Conservation (phyloP, 2,797 vertebrate species). For the Falco berigora region DNA sequence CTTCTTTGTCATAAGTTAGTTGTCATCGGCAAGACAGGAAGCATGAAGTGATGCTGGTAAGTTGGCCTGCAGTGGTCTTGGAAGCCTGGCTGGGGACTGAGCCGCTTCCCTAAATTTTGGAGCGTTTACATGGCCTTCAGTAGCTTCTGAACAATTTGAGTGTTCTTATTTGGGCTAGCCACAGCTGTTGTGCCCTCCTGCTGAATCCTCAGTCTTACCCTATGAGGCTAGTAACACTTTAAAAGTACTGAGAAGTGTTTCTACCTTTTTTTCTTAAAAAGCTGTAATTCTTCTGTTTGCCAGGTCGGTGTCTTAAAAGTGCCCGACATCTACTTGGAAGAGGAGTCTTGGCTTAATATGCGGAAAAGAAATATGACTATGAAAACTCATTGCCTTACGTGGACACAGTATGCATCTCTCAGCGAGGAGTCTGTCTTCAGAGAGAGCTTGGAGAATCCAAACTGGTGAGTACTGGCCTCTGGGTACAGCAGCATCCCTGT, state of each 20-base stretch:
- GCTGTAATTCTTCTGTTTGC: background rate
- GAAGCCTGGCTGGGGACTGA: background rate
- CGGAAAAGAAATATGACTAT: conserved; percentile 59
- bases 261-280: background rate
- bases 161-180: background rate
- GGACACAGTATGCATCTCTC: conserved; percentile 54
- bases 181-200: background rate
- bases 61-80: conserved; percentile 20
- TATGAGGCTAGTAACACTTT: background rate
- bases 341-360: conserved; percentile 69
- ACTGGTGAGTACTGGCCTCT: conserved; percentile 47
- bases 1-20: background rate
- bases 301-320: conserved; percentile 69
- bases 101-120: background rate
- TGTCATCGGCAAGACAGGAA: background rate
- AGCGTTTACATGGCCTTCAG: background rate
- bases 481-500: background rate
- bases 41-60: background rate
- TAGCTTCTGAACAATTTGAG: background rate
- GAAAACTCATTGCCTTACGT: conserved; percentile 42
- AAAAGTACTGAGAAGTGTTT: background rate
- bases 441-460: conserved; percentile 66
- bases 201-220: background rate
- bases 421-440: conserved; percentile 70
- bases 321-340: conserved; percentile 59